Evolutionary conservation across 1,140 invertebrate genomes (phyloP).

Genomic region (Bombus picipes): DNA sequence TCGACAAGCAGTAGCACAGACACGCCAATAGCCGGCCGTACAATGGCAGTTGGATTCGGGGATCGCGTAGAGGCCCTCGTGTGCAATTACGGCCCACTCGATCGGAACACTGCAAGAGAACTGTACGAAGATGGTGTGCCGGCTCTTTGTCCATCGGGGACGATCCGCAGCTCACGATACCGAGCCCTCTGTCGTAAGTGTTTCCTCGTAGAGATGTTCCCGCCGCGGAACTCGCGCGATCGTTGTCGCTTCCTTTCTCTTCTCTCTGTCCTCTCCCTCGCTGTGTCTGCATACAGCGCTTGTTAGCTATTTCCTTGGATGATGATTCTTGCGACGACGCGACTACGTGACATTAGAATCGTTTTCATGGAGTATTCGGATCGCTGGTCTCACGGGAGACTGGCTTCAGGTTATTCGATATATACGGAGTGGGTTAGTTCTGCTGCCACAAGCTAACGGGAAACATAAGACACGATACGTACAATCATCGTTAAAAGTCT

Average conservation of each 20-base stretch:
- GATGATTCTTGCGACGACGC: neutral
- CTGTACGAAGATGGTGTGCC: slow-evolving; percentile 71
- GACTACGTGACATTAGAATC: neutral
- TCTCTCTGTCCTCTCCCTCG: neutral
- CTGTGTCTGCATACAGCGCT: neutral
- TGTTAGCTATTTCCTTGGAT: slow-evolving; percentile 18
- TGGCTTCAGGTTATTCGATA: neutral
- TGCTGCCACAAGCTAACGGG: neutral
- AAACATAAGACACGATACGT: too few relatives aligned
- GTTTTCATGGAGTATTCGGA: neutral
- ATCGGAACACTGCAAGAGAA: slow-evolving; percentile 66
- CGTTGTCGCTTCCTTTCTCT: slow-evolving; percentile 11
- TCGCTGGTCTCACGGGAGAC: neutral
- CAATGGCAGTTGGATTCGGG: slow-evolving; percentile 46
- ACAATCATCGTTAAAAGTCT: too few relatives aligned
- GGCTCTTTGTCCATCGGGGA: slow-evolving; percentile 71
- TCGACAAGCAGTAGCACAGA: slow-evolving; percentile 7
- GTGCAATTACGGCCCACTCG: slow-evolving; percentile 80
- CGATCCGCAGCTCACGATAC: slow-evolving; percentile 69
- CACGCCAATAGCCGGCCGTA: neutral
- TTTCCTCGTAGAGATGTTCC: neutral
- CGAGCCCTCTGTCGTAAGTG: slow-evolving; percentile 74
- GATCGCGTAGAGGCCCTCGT: slow-evolving; percentile 74
- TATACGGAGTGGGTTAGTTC: neutral
- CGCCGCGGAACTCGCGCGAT: neutral